phyloP scores from a whole-genome alignment of 2,888 invertebrate species.

The Erynnis tages region DNA sequence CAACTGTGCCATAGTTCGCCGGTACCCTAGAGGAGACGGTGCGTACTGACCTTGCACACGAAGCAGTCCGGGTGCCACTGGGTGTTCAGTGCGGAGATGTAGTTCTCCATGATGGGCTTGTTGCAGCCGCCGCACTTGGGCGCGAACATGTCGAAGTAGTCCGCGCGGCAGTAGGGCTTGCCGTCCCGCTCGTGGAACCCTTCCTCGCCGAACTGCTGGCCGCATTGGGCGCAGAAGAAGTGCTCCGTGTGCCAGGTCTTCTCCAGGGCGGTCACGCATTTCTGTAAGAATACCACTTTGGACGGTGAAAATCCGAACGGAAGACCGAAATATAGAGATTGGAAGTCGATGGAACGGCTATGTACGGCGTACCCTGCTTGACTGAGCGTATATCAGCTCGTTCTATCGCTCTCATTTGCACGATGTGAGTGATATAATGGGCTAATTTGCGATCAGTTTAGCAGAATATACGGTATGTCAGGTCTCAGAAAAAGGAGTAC shows the following conservation, averaged over 20 bases:
- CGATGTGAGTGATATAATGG: too few species aligned
- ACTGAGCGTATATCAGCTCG: too few species aligned
- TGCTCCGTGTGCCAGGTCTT: slow-evolving; percentile 99
- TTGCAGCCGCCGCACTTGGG: slow-evolving; percentile 98
- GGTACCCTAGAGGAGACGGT: too few species aligned
- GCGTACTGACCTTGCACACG: slow-evolving; percentile 97
- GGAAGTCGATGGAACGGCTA: too few species aligned
- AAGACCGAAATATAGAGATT: too few species aligned
- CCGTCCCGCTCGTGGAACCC: slow-evolving; percentile 98
- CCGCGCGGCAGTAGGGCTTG: slow-evolving; percentile 96
- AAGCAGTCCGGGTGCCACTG: slow-evolving; percentile 99
- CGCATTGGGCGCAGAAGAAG: slow-evolving; percentile 99
- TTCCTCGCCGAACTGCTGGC: slow-evolving; percentile 97
- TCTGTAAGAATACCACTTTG: slow-evolving; percentile 82
- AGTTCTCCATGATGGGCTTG: slow-evolving; percentile 98
- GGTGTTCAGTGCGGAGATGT: slow-evolving; percentile 97
- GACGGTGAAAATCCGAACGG: too few species aligned
- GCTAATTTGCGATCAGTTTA: too few species aligned
- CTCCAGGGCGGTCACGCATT: slow-evolving; percentile 98
- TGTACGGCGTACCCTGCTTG: too few species aligned
- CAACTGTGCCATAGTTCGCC: too few species aligned
- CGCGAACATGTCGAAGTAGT: slow-evolving; percentile 98
- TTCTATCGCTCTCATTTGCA: too few species aligned
- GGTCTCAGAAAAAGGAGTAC: too few species aligned
- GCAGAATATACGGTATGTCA: too few species aligned